A percentile compares a stretch with the other conserved stretches of the same genome.
Conservation (phyloP, 2,888 invertebrate species). For the Drosophila peninsularis region DNA sequence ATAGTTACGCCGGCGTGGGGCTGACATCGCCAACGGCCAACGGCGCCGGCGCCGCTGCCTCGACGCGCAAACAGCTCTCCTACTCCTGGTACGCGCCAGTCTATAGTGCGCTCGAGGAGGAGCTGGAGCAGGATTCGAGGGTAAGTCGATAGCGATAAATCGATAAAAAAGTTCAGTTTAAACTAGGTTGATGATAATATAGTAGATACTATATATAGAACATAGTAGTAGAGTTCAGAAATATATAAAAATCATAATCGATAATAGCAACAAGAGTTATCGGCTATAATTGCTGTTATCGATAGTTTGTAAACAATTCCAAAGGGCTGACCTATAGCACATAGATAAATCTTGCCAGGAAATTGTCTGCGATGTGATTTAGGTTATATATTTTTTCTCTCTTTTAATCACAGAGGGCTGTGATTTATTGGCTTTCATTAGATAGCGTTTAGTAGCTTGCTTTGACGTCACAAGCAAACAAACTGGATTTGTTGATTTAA, state of each 20-base stretch:
- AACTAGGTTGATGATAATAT: too few species aligned
- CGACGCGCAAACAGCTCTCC: conserved; percentile 83
- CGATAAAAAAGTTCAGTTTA: too few species aligned
- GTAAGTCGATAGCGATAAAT: conserved; percentile 63
- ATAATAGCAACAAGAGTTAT: background rate
- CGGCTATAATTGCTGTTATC: background rate
- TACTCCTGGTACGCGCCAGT: conserved; percentile 85
- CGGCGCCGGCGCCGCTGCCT: conserved; percentile 71
- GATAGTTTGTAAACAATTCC: background rate
- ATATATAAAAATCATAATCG: too few species aligned
- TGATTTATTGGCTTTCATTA: conserved; percentile 4
- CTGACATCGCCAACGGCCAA: conserved; percentile 52
- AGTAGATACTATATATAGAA: too few species aligned
- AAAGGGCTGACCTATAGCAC: background rate
- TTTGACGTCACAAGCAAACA: background rate
- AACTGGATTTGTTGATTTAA: background rate
- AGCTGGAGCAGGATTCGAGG: conserved; percentile 85
- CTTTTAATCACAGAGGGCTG: background rate
- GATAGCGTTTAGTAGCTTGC: background rate
- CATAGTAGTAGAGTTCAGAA: too few species aligned
- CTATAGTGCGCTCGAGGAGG: conserved; percentile 85
- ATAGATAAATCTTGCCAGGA: background rate
- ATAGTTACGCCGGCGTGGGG: conserved; percentile 30
- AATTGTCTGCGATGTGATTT: background rate
- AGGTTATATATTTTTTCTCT: background rate